Base-by-base conservation (phyloP, 2,113 vertebrate genomes). In the Emydocephalus ijimae region DNA sequence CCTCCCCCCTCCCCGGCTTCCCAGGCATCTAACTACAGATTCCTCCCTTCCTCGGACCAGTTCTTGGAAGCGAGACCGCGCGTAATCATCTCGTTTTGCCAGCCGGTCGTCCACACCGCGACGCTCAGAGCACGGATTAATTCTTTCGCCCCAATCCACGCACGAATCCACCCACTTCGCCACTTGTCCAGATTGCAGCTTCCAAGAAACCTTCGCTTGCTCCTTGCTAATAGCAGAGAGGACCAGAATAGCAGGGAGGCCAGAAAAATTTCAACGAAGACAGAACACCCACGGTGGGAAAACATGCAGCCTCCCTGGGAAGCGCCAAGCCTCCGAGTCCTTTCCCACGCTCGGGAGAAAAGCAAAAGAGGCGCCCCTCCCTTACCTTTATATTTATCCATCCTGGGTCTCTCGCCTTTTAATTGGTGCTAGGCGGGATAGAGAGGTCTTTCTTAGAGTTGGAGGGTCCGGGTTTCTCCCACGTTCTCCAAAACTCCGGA, bases 351-450 rank as follows among this genome's bases (percentile, higher is more conserved):
- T 34, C 9, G 7, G 55, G 43, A 55, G 87, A 4, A 18, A 48
- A 24, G 12, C 26, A 2, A 29, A 29, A 4, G 24, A 9, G 12
- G 1, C 48, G 26, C 74, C 0, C 24, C 21, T 5, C 45, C 55
- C 87, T 89, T 45, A 93, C 93, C 93, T 93, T 93, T 91, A 1
- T 89, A 92, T 34, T 86, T 91, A 24, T 93, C 93, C 93, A 93
- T 93, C 24, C 81, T 64, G 48, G 4, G 1, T 20, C 5, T 55
- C 24, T 23, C 1, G 1, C 7, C 18, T 39, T 50, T 64, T 59
- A 26, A 1, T 3, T 15, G 10, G 18, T 18, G 43, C n/a, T 1
- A n/a, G 54, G 8, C 0, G 5, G 52, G 10, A 18, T 21, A 1
- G 55, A 2, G 74, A 26, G 88, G 0, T 23, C 74, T n/a, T 21